These are phyloP conservation scores for Hydrotaea cyrtoneurina DNA, from an alignment of 2,888 invertebrate species.

Conservation along the genomic window DNA sequence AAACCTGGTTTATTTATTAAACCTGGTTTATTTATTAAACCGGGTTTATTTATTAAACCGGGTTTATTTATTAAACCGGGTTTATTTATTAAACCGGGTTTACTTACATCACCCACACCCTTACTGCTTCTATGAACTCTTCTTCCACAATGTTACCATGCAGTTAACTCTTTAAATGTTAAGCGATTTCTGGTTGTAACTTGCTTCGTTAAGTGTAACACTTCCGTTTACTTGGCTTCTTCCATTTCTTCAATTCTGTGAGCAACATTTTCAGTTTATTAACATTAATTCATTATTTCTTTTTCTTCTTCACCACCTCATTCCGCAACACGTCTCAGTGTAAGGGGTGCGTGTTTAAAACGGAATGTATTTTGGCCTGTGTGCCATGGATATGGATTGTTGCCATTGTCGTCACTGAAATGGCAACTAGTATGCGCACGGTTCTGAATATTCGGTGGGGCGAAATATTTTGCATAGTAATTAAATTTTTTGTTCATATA, in stretches of 20 bases:
- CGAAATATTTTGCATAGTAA: slow-evolving; percentile 47
- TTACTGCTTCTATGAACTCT: too few species aligned
- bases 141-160: too few species aligned
- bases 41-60: too few species aligned
- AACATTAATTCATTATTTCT: slow-evolving; percentile 40
- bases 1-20: too few species aligned
- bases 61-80: too few species aligned
- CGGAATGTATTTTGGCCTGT: background rate
- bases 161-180: too few species aligned
- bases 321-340: background rate
- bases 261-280: slow-evolving; percentile 50
- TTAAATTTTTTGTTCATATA: slow-evolving; percentile 36
- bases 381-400: background rate
- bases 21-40: too few species aligned
- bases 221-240: background rate
- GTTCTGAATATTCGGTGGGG: slow-evolving; percentile 6
- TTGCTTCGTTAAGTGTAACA: background rate
- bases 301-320: background rate
- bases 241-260: background rate
- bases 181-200: background rate
- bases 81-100: too few species aligned
- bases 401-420: background rate
- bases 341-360: background rate
- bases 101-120: too few species aligned
- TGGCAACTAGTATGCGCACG: background rate